phyloP scores from a whole-genome alignment of 2,888 invertebrate genomes.

The Macroteleia sp. region DNA sequence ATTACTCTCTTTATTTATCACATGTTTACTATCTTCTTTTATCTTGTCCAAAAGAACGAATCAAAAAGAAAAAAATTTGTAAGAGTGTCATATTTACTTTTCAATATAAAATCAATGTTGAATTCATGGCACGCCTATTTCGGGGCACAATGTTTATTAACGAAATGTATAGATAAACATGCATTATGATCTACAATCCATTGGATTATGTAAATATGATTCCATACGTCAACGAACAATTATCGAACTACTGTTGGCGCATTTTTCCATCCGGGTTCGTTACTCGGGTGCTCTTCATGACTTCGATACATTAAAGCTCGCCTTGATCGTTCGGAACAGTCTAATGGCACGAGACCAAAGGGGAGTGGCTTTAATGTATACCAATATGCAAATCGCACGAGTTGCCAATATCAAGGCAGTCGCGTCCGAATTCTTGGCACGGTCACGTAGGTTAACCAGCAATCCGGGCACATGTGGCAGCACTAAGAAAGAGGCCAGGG shows the following conservation, averaged over 20 bases:
- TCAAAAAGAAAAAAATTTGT: too few relatives aligned
- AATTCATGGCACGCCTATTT: too few relatives aligned
- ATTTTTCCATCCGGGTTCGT: constrained; percentile 27
- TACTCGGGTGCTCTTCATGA: constrained; percentile 4
- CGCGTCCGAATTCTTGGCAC: constrained; percentile 70
- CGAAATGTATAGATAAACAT: neutral
- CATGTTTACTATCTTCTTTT: too few relatives aligned
- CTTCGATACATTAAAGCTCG: constrained; percentile 14
- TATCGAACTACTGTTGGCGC: neutral
- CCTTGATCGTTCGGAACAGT: constrained; percentile 28
- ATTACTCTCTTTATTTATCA: too few relatives aligned
- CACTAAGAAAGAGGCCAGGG: constrained; percentile 74
- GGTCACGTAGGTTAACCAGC: constrained; percentile 65
- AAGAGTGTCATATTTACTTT: too few relatives aligned
- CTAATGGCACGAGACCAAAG: constrained; percentile 50
- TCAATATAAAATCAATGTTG: too few relatives aligned
- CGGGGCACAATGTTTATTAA: too few relatives aligned
- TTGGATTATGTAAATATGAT: constrained; percentile 12
- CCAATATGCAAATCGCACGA: constrained; percentile 50
- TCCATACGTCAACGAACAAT: neutral
- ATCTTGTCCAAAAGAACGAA: too few relatives aligned
- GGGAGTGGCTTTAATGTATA: constrained; percentile 38
- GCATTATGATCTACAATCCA: neutral
- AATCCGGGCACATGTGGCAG: constrained; percentile 59
- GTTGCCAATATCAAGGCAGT: constrained; percentile 59